These are phyloP conservation scores for Meandrusa payeni DNA, from an alignment of 2,888 invertebrate species.

Conservation along the genomic window DNA sequence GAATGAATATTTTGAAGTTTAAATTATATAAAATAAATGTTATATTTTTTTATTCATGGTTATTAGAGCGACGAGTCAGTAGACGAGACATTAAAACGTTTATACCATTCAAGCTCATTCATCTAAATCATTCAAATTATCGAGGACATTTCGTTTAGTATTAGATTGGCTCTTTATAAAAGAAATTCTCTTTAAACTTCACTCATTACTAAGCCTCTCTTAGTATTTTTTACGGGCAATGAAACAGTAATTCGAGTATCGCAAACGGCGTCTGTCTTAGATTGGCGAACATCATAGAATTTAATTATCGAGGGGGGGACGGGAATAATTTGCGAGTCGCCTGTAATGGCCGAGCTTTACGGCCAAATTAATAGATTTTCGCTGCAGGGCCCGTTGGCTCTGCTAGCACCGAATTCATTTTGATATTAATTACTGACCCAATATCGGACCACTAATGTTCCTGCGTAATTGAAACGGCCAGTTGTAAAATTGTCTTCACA, in stretches of 20 bases:
- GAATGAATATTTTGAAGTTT: too few relatives aligned
- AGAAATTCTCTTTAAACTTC: conserved; percentile 25
- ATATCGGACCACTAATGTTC: conserved; percentile 48
- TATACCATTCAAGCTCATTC: conserved; percentile 8
- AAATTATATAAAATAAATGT: too few relatives aligned
- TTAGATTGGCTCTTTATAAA: conserved; percentile 14
- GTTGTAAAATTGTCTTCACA: conserved; percentile 18
- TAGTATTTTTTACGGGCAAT: conserved; percentile 65
- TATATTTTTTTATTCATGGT: too few relatives aligned
- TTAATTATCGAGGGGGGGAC: conserved; percentile 73
- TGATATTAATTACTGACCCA: conserved; percentile 64
- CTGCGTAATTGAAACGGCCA: conserved; percentile 32
- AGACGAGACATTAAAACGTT: not conserved
- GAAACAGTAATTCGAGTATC: conserved; percentile 71
- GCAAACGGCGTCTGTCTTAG: conserved; percentile 72
- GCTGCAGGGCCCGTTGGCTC: conserved; percentile 53
- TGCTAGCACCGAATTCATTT: conserved; percentile 45
- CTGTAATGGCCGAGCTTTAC: conserved; percentile 67
- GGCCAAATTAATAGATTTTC: conserved; percentile 74
- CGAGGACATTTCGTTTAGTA: conserved; percentile 12
- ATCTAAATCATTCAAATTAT: conserved; percentile 16
- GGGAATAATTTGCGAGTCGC: conserved; percentile 73
- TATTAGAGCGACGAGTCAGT: too few relatives aligned
- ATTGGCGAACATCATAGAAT: conserved; percentile 73
- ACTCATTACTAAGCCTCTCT: conserved; percentile 31